These are phyloP conservation scores for Myiozetetes cayanensis DNA, from an alignment of 2,113 vertebrate genomes.

Conservation along the genomic window DNA sequence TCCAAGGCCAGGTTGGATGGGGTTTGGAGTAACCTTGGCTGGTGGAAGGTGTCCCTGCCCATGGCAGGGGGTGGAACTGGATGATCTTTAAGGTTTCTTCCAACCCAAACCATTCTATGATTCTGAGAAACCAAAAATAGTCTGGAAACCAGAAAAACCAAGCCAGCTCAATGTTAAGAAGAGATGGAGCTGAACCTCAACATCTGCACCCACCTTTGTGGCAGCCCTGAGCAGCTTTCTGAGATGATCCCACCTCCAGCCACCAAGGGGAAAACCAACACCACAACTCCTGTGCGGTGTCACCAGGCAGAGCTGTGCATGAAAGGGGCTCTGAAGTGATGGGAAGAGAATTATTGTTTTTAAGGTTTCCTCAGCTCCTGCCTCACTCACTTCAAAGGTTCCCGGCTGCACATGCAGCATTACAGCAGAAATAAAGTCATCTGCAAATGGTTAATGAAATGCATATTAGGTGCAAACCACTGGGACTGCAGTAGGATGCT, in stretches of 20 bases:
- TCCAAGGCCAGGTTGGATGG: background rate
- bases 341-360: background rate
- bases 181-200: background rate
- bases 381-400: background rate
- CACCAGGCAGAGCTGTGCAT: background rate
- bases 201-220: background rate
- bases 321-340: background rate
- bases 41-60: background rate
- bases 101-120: background rate
- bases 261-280: background rate
- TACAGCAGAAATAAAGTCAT: background rate
- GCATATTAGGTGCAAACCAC: background rate
- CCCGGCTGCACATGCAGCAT: background rate
- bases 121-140: background rate
- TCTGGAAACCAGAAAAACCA: background rate
- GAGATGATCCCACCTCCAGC: background rate
- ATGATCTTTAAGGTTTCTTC: background rate
- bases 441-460: background rate
- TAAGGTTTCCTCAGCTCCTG: background rate
- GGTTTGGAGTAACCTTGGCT: background rate
- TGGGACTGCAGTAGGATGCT: background rate
- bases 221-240: background rate
- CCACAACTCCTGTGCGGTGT: rapidly evolving
- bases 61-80: background rate
- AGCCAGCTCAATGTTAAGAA: background rate